Evolutionary conservation across 2,113 vertebrate species (phyloP), one percentile per base, ranked within the genome.

Genomic region (Neopipo cinnamomea): DNA sequence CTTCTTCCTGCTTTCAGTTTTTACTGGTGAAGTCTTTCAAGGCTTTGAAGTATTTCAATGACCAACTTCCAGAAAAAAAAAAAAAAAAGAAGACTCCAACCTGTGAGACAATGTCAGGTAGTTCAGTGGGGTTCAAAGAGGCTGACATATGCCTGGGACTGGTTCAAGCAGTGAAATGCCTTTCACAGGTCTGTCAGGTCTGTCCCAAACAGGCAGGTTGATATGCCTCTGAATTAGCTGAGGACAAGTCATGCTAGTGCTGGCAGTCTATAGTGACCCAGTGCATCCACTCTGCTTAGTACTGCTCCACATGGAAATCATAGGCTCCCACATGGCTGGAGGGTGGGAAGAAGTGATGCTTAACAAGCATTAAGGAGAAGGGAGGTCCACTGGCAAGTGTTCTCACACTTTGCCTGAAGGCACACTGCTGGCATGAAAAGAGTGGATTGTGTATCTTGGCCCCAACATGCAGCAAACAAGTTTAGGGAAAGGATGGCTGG

Each of bases 361-460:
- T 88, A 93, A 74, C 35, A 88, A 86, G 73, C 47, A 63, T 50
- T 86, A 79, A 86, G 87, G 79, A 82, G 63, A 93, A 94, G 52
- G 50, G 71, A 74, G 82, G 66, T 50, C 59, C 0, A 2, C 37
- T 84, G 89, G 89, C 80, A 89, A 91, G 68, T 16, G 42, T 95
- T 88, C 86, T 77, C 84, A 77, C 1, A 3, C 80, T 88, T 83
- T 88, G 63, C 85, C 47, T 75, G 44, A 55, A 71, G 88, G 50
- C 30, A 71, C 6, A 1, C 61, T 86, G 75, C 71, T 85, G 63
- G 75, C 24, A 2, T 94, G 77, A 90, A 95, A 95, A 55, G 46
- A 37, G 25, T 41, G 50, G 85, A 88, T 86, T 94, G 88, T 96
- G 61, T 84, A n/a, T 66, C 72, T 96, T 93, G 93, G 92, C 88